Percentiles rank a stretch among this genome's conserved stretches.
phyloP scores from a whole-genome alignment of 1,140 invertebrate genomes.

The Monochamus saltuarius region DNA sequence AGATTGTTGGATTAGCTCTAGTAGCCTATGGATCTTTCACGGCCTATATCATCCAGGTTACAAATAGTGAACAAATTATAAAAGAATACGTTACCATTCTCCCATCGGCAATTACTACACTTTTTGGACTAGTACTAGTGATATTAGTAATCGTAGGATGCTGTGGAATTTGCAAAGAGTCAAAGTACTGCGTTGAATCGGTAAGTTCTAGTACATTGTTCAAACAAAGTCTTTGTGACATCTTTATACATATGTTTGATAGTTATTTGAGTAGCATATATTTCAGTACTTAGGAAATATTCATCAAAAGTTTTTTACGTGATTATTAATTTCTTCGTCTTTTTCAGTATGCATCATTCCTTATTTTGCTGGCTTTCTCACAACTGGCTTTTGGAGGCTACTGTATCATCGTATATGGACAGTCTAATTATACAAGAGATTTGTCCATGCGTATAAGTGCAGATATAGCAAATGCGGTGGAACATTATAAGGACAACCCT shows the following conservation, averaged over 20 bases:
- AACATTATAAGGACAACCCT: constrained; percentile 1
- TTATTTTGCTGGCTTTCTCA: constrained; percentile 64
- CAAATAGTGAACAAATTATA: constrained; percentile 19
- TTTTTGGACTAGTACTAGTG: constrained; percentile 42
- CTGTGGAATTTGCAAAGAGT: constrained; percentile 80
- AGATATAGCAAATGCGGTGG: background rate
- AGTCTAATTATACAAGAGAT: too few species aligned
- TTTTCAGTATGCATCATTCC: constrained; percentile 64
- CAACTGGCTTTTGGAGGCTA: constrained; percentile 64
- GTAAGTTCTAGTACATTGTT: too few species aligned
- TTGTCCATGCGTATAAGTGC: too few species aligned
- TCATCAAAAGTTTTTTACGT: too few species aligned
- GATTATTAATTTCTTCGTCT: constrained; percentile 7
- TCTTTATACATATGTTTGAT: too few species aligned
- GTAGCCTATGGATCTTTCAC: constrained; percentile 13
- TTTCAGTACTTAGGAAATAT: too few species aligned
- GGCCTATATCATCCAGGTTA: constrained; percentile 16
- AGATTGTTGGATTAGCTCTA: constrained; percentile 23
- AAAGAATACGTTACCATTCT: constrained; percentile 17
- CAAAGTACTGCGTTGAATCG: constrained; percentile 79
- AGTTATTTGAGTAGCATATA: too few species aligned
- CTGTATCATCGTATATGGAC: constrained; percentile 11
- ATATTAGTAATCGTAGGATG: constrained; percentile 82
- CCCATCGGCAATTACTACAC: constrained; percentile 7
- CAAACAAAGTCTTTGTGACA: too few species aligned